Conservation (phyloP, 2,797 vertebrate species). For the Sebastes iracundus region DNA sequence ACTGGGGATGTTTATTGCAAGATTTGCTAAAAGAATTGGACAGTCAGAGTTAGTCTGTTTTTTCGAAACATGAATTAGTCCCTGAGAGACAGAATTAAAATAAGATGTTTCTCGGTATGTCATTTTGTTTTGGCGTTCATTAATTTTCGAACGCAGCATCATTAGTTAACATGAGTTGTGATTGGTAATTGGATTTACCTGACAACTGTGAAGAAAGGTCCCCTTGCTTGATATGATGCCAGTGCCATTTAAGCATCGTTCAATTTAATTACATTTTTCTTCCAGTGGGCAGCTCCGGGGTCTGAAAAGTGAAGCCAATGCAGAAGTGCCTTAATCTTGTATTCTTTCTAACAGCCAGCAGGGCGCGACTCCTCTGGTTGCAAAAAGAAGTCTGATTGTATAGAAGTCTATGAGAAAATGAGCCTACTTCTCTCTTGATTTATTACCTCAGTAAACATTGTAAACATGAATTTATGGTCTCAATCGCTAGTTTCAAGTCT, state of each 20-base stretch:
- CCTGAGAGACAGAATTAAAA: conserved; percentile 18
- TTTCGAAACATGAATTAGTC: conserved; percentile 5
- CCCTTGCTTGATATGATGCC: not conserved
- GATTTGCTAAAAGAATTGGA: not conserved
- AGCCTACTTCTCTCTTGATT: too few species aligned
- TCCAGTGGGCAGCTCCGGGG: not conserved
- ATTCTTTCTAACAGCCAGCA: not conserved
- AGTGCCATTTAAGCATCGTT: not conserved
- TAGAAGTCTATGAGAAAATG: too few species aligned
- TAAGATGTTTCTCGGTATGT: conserved; percentile 2
- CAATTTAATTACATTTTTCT: not conserved
- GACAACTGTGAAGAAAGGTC: conserved; percentile 1
- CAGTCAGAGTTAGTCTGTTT: not conserved
- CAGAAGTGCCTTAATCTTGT: not conserved
- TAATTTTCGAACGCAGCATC: not conserved
- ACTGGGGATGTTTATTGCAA: not conserved
- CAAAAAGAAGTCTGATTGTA: too few species aligned
- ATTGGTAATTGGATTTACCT: conserved; percentile 7
- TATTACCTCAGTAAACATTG: too few species aligned
- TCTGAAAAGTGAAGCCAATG: not conserved
- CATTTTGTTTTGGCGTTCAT: not conserved
- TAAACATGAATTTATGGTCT: too few species aligned
- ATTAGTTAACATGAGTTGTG: not conserved
- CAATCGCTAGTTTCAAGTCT: too few species aligned
- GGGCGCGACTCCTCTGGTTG: too few species aligned